A percentile compares a stretch with the other conserved stretches of the same genome.
Evolutionary conservation across 2,113 vertebrate genomes (phyloP).

Genomic region (Lepus europaeus): DNA sequence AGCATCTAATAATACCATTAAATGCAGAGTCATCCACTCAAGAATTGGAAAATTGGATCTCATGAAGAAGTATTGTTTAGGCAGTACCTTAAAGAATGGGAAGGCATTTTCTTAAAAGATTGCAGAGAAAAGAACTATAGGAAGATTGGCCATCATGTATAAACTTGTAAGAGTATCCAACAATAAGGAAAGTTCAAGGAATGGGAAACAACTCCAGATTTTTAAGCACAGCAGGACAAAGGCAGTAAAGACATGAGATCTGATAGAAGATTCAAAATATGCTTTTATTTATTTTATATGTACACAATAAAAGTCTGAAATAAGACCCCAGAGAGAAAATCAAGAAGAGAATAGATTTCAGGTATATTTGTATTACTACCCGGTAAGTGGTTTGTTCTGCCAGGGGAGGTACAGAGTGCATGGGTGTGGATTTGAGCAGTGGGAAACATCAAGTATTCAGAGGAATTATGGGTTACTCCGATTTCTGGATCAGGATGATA

Average conservation of each 20-base stretch:
- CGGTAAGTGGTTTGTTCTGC: no score
- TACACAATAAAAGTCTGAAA: background rate
- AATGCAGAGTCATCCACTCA: background rate
- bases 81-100: background rate
- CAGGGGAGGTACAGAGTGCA: background rate
- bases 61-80: background rate
- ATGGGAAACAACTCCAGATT: conserved; percentile 15
- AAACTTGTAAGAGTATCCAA: background rate
- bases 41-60: background rate
- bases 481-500: no score
- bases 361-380: background rate
- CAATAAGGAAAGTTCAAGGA: conserved; percentile 5
- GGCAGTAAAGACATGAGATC: background rate
- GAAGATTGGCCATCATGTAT: background rate
- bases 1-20: background rate
- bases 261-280: background rate
- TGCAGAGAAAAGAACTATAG: background rate
- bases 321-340: background rate
- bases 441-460: background rate
- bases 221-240: background rate
- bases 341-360: background rate
- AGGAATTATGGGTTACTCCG: background rate
- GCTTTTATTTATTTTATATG: conserved; percentile 19
- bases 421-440: background rate
- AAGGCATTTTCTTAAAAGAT: background rate